Base-by-base conservation (phyloP, 2,888 invertebrate species). In the Luperina nickerlii region DNA sequence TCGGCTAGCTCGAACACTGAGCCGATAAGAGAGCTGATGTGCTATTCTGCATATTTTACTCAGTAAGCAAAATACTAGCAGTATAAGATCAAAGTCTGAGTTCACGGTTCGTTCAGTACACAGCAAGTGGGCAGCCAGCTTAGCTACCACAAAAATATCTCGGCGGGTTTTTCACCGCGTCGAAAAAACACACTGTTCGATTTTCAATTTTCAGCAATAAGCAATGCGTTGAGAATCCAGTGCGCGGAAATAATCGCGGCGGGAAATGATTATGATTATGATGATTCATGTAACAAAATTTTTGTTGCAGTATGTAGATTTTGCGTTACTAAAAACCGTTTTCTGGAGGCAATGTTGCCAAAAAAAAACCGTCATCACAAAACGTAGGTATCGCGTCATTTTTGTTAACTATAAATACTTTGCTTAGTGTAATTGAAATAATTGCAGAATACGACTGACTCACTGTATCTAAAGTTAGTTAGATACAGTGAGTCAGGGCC, bases 401-500 rank as follows among this genome's bases (percentile, higher is more conserved):
- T 51, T 67, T 51, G 9, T 68, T 24, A 0, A 8, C 18, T 5
- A 66, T 67, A 48, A 67, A 51, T 32, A n/a, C 11, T 27, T n/a
- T 63, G 32, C 20, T 54, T 45, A 32, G 9, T 15, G 48, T 48
- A 27, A n/a, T 81, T 72, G 60, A 76, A 78, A 79, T 77, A 48
- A 63, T 89, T 83, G 84, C 82, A 92, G 93, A 94, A 93, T 92
- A 74, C 71, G 76, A 79, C 76, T 71, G 72, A 87, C 79, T 80
- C 32, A 32, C 32, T 32, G 32, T 32, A 32, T 32, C 32, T 32
- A 32, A 32, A 32, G 32, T 32, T 32, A 32, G 32, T 75, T 67
- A 88, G 92, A 93, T 93, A 92, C 90, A 87, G 84, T 91, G 92
- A 94, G 93, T 93, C 95, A 95, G 91, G 94, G 94, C 92, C 94